These are phyloP conservation scores for Triops cancriformis DNA, from an alignment of 1,140 invertebrate species.

Conservation along the genomic window DNA sequence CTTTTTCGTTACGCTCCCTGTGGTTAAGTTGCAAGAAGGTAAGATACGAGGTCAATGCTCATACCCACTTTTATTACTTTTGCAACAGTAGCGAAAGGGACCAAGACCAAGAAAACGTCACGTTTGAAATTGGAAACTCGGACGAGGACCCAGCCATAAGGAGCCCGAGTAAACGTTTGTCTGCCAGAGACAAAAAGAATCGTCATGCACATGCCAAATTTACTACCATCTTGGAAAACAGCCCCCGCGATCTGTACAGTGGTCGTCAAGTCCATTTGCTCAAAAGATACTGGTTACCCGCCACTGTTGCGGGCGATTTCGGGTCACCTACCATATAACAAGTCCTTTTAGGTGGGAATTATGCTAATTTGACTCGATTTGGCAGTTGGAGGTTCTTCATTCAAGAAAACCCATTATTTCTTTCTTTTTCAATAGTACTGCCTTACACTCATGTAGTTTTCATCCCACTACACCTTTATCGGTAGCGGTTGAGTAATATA, in stretches of 20 bases:
- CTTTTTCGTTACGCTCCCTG: background rate
- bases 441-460: too few relatives aligned
- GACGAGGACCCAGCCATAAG: background rate
- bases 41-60: background rate
- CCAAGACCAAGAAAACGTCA: background rate
- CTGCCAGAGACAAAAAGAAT: background rate
- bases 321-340: too few relatives aligned
- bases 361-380: too few relatives aligned
- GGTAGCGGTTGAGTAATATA: too few relatives aligned
- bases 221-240: background rate
- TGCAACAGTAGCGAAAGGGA: background rate
- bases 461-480: too few relatives aligned
- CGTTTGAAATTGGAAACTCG: background rate
- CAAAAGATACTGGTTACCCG: background rate
- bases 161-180: background rate
- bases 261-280: background rate
- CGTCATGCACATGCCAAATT: background rate
- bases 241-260: background rate
- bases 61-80: background rate
- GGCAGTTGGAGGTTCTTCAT: too few relatives aligned
- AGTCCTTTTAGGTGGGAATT: too few relatives aligned
- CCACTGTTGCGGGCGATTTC: too few relatives aligned
- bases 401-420: too few relatives aligned
- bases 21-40: conserved; percentile 10
- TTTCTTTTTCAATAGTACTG: too few relatives aligned